These are phyloP conservation scores for Corythucha ciliata DNA, from an alignment of 2,888 invertebrate species.

Conservation along the genomic window DNA sequence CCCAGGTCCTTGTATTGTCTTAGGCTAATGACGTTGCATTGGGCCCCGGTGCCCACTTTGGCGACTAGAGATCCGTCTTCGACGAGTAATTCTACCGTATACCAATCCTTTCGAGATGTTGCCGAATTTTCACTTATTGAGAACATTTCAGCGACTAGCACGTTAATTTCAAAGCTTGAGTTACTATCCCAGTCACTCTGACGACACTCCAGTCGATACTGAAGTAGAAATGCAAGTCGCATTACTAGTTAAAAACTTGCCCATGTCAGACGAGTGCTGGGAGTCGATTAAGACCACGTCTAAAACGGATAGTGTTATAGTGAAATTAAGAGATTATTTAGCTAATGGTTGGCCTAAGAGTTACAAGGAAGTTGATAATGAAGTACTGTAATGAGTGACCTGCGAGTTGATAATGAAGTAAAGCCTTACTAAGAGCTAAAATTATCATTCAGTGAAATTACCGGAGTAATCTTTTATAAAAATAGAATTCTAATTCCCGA, in stretches of 20 bases:
- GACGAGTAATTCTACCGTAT: background rate
- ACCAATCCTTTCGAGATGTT: conserved; percentile 2
- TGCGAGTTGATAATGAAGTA: too few relatives aligned
- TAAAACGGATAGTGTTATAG: conserved; percentile 26
- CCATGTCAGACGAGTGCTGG: conserved; percentile 30
- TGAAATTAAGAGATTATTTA: too few relatives aligned
- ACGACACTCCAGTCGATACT: too few relatives aligned
- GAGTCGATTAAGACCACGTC: conserved; percentile 25
- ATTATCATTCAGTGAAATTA: conserved; percentile 16
- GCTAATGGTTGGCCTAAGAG: too few relatives aligned
- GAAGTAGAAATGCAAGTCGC: conserved; percentile 28
- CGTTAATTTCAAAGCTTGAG: too few relatives aligned
- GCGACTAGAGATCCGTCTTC: background rate
- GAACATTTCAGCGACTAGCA: too few relatives aligned
- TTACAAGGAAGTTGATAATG: too few relatives aligned
- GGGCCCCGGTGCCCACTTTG: conserved; percentile 13
- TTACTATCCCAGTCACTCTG: too few relatives aligned
- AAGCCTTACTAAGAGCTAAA: conserved; percentile 25
- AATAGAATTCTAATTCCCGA: conserved; percentile 21
- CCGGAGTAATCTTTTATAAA: conserved; percentile 2
- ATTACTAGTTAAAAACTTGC: conserved; percentile 29
- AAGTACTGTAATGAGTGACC: too few relatives aligned
- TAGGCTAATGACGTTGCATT: too few relatives aligned
- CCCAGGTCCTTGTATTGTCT: background rate
- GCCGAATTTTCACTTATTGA: too few relatives aligned